Conservation (phyloP, 2,113 vertebrate species). For the Typhlomys cinereus region DNA sequence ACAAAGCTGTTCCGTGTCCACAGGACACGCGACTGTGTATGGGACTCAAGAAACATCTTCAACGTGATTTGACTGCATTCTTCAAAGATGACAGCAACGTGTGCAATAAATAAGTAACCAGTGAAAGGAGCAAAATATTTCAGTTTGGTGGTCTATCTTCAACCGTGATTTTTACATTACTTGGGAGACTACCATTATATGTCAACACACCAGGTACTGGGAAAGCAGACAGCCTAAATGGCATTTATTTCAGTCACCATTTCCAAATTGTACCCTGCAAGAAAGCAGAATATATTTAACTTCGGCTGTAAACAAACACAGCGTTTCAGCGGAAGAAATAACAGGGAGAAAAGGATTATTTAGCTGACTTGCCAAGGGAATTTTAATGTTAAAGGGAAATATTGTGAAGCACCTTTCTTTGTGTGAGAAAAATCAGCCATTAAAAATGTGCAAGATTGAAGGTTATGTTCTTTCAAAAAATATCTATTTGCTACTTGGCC, state of each 20-base stretch:
- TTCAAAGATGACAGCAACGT: slow-evolving; percentile 35
- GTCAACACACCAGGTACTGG: slow-evolving; percentile 52
- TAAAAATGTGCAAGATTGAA: slow-evolving; percentile 38
- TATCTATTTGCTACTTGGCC: not conserved
- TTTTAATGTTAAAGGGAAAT: slow-evolving; percentile 44
- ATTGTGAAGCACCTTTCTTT: slow-evolving; percentile 43
- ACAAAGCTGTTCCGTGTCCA: not conserved
- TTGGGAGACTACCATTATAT: slow-evolving; percentile 59
- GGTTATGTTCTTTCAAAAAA: slow-evolving; percentile 23
- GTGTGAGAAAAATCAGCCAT: slow-evolving; percentile 15
- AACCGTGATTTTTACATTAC: slow-evolving; percentile 66
- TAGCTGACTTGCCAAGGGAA: slow-evolving; percentile 52
- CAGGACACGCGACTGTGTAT: not conserved
- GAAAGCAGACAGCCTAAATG: slow-evolving; percentile 65
- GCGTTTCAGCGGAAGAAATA: slow-evolving; percentile 43
- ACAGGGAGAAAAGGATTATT: slow-evolving; percentile 24
- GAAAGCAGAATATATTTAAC: slow-evolving; percentile 68
- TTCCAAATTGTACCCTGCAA: slow-evolving; percentile 68
- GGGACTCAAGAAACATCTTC: slow-evolving; percentile 22
- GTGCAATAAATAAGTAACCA: slow-evolving; percentile 37
- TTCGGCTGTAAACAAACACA: slow-evolving; percentile 62
- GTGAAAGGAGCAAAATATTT: not conserved
- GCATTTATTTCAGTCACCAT: slow-evolving; percentile 62
- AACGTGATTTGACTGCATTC: not conserved
- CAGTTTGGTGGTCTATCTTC: slow-evolving; percentile 60